Percentiles rank a stretch among this genome's conserved stretches.
Conservation (phyloP, 2,797 vertebrate species). For the Natrix natrix region DNA sequence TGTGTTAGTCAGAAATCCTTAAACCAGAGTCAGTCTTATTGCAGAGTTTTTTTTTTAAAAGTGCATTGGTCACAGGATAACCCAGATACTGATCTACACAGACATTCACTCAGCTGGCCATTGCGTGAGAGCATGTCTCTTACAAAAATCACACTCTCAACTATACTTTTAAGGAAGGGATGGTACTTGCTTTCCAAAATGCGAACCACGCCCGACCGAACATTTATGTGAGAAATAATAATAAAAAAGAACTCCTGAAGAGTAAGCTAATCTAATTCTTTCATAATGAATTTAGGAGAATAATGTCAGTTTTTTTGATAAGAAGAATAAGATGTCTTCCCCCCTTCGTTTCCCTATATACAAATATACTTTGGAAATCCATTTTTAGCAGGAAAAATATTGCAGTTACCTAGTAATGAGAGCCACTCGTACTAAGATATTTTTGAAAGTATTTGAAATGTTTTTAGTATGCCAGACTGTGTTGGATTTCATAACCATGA, state of each 20-base stretch:
- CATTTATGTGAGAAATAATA: background rate
- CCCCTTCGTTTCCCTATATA: background rate
- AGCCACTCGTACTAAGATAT: background rate
- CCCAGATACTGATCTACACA: background rate
- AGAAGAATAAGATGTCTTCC: background rate
- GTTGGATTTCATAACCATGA: background rate
- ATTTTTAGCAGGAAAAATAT: background rate
- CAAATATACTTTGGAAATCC: background rate
- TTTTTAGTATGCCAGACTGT: background rate
- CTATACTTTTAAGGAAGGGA: background rate
- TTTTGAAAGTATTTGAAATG: background rate
- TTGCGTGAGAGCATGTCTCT: background rate
- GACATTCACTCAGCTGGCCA: background rate
- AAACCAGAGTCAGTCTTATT: background rate
- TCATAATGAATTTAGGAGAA: background rate
- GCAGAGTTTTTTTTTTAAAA: background rate
- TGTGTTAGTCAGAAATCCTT: background rate
- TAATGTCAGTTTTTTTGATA: background rate
- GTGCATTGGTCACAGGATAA: background rate
- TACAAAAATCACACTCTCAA: background rate
- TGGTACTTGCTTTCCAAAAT: background rate
- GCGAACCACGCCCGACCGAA: background rate
- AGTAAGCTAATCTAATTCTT: background rate
- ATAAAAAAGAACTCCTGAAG: rapidly evolving
- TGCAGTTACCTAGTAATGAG: background rate